These are phyloP conservation scores for Sisyra nigra DNA, from an alignment of 2,888 invertebrate species.

Conservation along the genomic window DNA sequence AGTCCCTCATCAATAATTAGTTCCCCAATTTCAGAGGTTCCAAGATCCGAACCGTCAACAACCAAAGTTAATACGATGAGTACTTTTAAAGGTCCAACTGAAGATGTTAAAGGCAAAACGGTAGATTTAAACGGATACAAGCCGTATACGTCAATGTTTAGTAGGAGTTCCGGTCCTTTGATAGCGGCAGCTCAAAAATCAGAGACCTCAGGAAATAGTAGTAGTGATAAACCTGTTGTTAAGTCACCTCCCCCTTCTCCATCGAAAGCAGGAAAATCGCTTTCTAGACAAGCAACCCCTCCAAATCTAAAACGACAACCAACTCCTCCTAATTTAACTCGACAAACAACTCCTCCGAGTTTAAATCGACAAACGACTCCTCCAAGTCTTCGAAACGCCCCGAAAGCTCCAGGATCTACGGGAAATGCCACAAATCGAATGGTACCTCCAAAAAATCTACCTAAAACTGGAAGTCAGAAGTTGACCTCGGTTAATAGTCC, in stretches of 20 bases:
- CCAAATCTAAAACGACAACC: slow-evolving; percentile 25
- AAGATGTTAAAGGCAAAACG: slow-evolving; percentile 1
- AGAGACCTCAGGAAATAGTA: slow-evolving; percentile 7
- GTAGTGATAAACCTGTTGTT: background rate
- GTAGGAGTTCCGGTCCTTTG: slow-evolving; percentile 17
- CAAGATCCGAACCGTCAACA: slow-evolving; percentile 13
- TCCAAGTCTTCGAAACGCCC: slow-evolving; percentile 11
- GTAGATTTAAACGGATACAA: slow-evolving; percentile 12
- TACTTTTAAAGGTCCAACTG: slow-evolving; percentile 6
- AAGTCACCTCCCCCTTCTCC: slow-evolving; percentile 11
- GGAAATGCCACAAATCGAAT: slow-evolving; percentile 27
- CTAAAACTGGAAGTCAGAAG: slow-evolving; percentile 22
- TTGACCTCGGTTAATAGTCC: slow-evolving; percentile 41
- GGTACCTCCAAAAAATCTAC: slow-evolving; percentile 26
- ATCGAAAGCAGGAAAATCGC: slow-evolving; percentile 8
- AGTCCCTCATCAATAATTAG: slow-evolving; percentile 55
- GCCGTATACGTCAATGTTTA: slow-evolving; percentile 15
- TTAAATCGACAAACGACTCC: slow-evolving; percentile 13
- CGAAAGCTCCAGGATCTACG: slow-evolving; percentile 13
- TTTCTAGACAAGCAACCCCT: slow-evolving; percentile 24
- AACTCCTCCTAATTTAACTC: slow-evolving; percentile 10
- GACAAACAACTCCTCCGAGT: slow-evolving; percentile 22
- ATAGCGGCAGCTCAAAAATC: slow-evolving; percentile 11
- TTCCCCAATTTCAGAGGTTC: slow-evolving; percentile 27
- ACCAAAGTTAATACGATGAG: slow-evolving; percentile 15